phyloP scores from a whole-genome alignment of 2,113 vertebrate species.

The Tetrax tetrax region DNA sequence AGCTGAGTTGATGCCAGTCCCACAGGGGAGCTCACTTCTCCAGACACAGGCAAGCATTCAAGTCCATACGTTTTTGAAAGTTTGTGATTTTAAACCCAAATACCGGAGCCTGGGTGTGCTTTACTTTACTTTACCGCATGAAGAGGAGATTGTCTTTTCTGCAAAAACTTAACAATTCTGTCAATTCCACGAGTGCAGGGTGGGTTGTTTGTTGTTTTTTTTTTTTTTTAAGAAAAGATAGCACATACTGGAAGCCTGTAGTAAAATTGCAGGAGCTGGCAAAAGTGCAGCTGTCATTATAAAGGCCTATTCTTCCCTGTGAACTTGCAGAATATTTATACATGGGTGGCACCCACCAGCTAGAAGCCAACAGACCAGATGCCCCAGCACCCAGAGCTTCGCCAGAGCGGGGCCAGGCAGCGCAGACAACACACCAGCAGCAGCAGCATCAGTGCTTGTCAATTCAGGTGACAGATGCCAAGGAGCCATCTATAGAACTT shows the following conservation, averaged over 20 bases:
- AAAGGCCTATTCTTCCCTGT: neutral
- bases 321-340: neutral
- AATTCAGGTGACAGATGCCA: neutral
- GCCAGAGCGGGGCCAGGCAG: neutral
- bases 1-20: neutral
- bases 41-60: neutral
- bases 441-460: neutral
- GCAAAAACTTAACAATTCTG: neutral
- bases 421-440: neutral
- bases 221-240: neutral
- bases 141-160: neutral
- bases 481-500: neutral
- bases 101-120: neutral
- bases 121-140: neutral
- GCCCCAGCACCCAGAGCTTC: neutral
- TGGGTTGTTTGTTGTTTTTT: neutral
- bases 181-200: rapidly evolving
- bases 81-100: neutral
- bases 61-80: neutral
- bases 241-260: neutral
- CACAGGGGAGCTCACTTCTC: neutral
- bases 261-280: conserved; percentile 1
- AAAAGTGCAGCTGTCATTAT: neutral
- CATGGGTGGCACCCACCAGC: neutral
- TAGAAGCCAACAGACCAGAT: neutral